phyloP scores from a whole-genome alignment of 2,888 invertebrate species.

The Branchipolynoe longqiensis region DNA sequence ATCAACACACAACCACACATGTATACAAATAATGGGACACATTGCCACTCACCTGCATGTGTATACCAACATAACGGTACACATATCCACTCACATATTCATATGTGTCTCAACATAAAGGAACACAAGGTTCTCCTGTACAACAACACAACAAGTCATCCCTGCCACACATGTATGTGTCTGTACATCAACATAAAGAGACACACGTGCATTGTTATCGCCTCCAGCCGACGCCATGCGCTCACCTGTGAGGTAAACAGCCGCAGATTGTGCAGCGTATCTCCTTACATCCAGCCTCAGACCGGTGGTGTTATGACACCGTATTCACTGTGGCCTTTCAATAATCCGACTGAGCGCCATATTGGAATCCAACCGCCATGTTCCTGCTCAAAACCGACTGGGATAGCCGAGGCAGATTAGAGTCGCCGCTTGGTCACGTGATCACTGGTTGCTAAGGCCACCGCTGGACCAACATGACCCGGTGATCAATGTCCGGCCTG shows the following conservation, averaged over 20 bases:
- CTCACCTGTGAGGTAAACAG: not conserved
- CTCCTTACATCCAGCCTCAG: not conserved
- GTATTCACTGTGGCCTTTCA: not conserved
- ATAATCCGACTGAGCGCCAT: not conserved
- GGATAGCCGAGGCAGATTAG: conserved; percentile 30
- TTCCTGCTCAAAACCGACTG: not conserved
- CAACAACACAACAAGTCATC: too few relatives aligned
- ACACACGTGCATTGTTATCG: too few relatives aligned
- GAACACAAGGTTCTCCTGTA: too few relatives aligned
- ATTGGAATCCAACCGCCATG: not conserved
- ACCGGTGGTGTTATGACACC: not conserved
- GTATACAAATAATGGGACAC: too few relatives aligned
- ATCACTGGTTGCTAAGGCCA: not conserved
- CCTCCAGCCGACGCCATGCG: too few relatives aligned
- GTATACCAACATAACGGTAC: too few relatives aligned
- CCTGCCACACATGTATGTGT: too few relatives aligned
- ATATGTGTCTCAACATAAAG: too few relatives aligned
- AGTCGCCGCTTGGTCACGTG: conserved; percentile 9
- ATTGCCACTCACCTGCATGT: too few relatives aligned
- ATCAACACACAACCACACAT: too few relatives aligned
- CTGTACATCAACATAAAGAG: too few relatives aligned
- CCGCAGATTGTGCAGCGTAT: not conserved
- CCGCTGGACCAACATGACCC: not conserved
- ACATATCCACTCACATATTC: too few relatives aligned
- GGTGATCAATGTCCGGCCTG: conserved; percentile 31